Evolutionary conservation across 2,797 vertebrate species (phyloP).

Genomic region (Diplodus puntazzo): DNA sequence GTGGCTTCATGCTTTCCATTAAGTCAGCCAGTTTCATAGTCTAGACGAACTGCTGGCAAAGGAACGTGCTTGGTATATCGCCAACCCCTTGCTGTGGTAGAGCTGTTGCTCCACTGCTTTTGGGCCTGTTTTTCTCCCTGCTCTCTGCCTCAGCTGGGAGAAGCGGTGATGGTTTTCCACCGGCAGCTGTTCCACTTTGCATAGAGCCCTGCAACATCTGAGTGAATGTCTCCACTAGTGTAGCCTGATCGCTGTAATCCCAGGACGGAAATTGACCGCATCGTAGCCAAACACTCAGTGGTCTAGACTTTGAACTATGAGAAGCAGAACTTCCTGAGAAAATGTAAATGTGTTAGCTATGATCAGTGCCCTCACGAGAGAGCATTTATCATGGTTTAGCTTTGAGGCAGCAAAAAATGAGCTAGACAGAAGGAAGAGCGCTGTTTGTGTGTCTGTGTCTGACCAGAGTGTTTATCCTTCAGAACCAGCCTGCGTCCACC

Average conservation of each 20-base stretch:
- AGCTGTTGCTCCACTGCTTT: conserved; percentile 49
- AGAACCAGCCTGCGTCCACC: conserved; percentile 89
- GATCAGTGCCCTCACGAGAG: not conserved
- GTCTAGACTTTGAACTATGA: not conserved
- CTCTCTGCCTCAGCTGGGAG: conserved; percentile 33
- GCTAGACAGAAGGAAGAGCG: not conserved
- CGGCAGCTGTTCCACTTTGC: conserved; percentile 24
- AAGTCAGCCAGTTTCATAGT: conserved; percentile 66
- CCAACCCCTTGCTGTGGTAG: conserved; percentile 69
- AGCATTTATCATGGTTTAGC: not conserved
- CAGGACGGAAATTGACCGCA: not conserved
- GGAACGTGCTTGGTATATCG: conserved; percentile 49
- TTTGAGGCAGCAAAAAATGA: conserved; percentile 9
- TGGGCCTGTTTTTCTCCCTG: conserved; percentile 44
- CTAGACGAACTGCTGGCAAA: conserved; percentile 76
- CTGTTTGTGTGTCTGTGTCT: conserved; percentile 23
- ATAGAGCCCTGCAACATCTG: conserved; percentile 33
- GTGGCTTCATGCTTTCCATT: conserved; percentile 74
- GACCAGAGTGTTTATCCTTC: conserved; percentile 44
- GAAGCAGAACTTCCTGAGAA: not conserved
- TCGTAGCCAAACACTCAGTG: not conserved
- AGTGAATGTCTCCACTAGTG: conserved; percentile 36
- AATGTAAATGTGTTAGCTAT: not conserved
- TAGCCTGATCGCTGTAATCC: conserved; percentile 16
- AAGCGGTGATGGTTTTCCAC: conserved; percentile 42